Evolutionary conservation across 2,888 invertebrate species (phyloP).

Genomic region (Bombylius discolor): DNA sequence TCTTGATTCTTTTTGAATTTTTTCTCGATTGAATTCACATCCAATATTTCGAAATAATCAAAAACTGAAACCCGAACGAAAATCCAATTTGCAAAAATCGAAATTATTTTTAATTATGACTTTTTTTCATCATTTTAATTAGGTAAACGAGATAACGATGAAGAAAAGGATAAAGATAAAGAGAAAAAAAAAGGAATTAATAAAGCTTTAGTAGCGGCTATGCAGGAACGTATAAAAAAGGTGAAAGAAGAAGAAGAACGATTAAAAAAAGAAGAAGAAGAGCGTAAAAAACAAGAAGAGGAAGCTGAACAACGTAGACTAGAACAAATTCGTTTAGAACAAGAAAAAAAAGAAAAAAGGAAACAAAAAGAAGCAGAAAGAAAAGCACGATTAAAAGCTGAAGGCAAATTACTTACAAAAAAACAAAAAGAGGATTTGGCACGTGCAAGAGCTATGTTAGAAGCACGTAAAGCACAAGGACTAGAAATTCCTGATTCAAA

Average conservation of each 20-base stretch:
- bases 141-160: slow-evolving; percentile 37
- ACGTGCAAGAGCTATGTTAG: slow-evolving; percentile 77
- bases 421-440: slow-evolving; percentile 88
- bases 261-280: slow-evolving; percentile 58
- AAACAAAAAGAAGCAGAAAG: slow-evolving; percentile 88
- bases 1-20: no score
- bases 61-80: neutral
- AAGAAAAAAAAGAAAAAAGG: slow-evolving; percentile 75
- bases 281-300: slow-evolving; percentile 58
- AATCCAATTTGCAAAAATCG: neutral
- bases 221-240: slow-evolving; percentile 84
- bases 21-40: no score
- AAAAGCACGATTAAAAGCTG: slow-evolving; percentile 86
- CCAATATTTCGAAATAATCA: neutral
- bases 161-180: slow-evolving; percentile 40
- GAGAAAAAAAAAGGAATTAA: slow-evolving; percentile 57
- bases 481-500: slow-evolving; percentile 64
- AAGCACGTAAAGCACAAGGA: slow-evolving; percentile 80
- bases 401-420: slow-evolving; percentile 84
- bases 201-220: slow-evolving; percentile 75
- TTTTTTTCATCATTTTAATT: neutral
- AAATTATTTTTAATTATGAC: neutral
- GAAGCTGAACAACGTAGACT: slow-evolving; percentile 58
- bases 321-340: slow-evolving; percentile 66
- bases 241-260: slow-evolving; percentile 82